These are phyloP conservation scores for Omphaloscelis lunosa DNA, from an alignment of 2,888 invertebrate species.

Conservation along the genomic window DNA sequence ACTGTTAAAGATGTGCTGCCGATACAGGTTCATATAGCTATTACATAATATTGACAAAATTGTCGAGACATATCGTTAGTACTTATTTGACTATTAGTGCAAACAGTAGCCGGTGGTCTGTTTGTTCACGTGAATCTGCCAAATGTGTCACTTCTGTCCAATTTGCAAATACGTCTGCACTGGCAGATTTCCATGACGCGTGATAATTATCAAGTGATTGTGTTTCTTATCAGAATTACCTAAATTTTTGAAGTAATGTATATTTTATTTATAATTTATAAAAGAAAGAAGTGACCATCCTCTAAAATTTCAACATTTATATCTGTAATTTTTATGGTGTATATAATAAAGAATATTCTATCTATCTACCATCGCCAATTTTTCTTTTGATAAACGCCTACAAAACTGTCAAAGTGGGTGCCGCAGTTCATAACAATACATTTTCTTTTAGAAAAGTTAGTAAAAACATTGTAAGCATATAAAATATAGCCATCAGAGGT, in stretches of 20 bases:
- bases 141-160: constrained; percentile 26
- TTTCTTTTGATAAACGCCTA: constrained; percentile 24
- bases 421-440: constrained; percentile 3
- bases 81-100: constrained; percentile 26
- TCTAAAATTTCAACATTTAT: no score
- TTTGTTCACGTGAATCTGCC: constrained; percentile 34
- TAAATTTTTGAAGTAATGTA: background rate
- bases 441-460: constrained; percentile 29
- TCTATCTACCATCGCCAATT: no score
- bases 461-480: constrained; percentile 16
- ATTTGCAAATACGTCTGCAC: constrained; percentile 16
- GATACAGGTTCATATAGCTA: background rate
- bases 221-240: background rate
- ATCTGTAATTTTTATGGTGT: no score
- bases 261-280: background rate
- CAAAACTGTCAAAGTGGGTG: constrained; percentile 1
- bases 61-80: constrained; percentile 15
- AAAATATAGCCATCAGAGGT: constrained; percentile 49
- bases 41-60: constrained; percentile 31
- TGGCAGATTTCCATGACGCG: constrained; percentile 19
- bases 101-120: constrained; percentile 28
- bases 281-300: background rate
- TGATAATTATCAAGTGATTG: background rate
- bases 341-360: no score
- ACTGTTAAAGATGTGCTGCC: background rate